Evolutionary conservation across 2,797 vertebrate species (phyloP).

Genomic region (Tapera naevia): DNA sequence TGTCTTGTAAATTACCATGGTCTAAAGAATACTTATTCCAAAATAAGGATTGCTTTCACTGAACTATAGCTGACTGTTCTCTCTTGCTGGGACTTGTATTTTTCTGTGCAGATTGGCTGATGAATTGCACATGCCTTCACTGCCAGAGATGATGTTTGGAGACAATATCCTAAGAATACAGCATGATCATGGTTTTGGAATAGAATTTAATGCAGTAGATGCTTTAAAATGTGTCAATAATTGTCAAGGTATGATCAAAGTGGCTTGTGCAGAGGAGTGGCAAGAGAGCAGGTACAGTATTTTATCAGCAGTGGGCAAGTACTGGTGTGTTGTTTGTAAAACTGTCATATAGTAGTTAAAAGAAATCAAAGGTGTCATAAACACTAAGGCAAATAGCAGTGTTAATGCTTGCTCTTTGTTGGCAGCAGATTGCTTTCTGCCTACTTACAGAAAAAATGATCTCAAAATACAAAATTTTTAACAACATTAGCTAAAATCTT

Average conservation of each 20-base stretch:
- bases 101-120: conserved; percentile 84
- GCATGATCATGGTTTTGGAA: conserved; percentile 88
- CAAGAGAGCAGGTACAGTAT: conserved; percentile 89
- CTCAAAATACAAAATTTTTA: not conserved
- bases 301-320: conserved; percentile 33
- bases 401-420: not conserved
- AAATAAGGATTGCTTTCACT: not conserved
- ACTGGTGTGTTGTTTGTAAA: not conserved
- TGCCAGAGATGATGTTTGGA: conserved; percentile 98
- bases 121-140: conserved; percentile 89
- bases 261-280: conserved; percentile 97
- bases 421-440: not conserved
- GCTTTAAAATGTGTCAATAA: conserved; percentile 93
- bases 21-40: not conserved
- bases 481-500: not conserved
- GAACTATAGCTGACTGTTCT: not conserved
- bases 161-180: conserved; percentile 94
- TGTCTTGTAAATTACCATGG: not conserved
- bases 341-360: not conserved
- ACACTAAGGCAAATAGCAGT: not conserved
- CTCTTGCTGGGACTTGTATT: not conserved
- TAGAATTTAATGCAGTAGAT: conserved; percentile 94
- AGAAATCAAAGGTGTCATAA: not conserved
- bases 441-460: not conserved
- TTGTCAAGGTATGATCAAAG: conserved; percentile 89